These are phyloP conservation scores for Synchiropus splendidus DNA, from an alignment of 2,113 vertebrate species.

Conservation along the genomic window DNA sequence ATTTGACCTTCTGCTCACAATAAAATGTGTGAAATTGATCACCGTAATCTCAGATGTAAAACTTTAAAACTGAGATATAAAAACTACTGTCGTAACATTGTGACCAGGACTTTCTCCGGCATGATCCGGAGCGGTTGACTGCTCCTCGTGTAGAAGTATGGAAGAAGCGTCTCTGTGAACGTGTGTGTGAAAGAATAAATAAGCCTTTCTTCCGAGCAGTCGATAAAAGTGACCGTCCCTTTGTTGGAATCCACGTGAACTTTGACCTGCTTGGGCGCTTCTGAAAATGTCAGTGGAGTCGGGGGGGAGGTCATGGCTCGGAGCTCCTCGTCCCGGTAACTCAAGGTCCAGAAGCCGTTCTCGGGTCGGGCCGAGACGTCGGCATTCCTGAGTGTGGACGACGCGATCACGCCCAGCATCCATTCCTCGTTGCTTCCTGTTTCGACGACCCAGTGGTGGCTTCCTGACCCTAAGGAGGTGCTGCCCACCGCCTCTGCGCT, in stretches of 20 bases:
- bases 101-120: conserved; percentile 47
- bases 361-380: conserved; percentile 55
- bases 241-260: conserved; percentile 58
- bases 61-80: not conserved
- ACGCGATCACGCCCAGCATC: conserved; percentile 62
- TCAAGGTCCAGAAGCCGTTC: conserved; percentile 70
- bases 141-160: conserved; percentile 65
- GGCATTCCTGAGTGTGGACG: conserved; percentile 35
- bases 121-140: conserved; percentile 48
- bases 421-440: conserved; percentile 63
- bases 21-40: too few species aligned
- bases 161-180: conserved; percentile 54
- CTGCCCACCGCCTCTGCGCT: conserved; percentile 61
- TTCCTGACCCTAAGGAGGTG: conserved; percentile 39
- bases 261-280: conserved; percentile 43
- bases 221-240: conserved; percentile 52
- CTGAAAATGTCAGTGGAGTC: conserved; percentile 20
- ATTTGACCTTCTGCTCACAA: too few species aligned
- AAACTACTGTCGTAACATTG: conserved; percentile 27
- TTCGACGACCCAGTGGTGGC: conserved; percentile 62
- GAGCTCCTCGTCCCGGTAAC: conserved; percentile 53
- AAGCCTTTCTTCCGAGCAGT: conserved; percentile 25
- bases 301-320: conserved; percentile 60
- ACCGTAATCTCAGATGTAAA: too few species aligned
- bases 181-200: conserved; percentile 47